phyloP scores from a whole-genome alignment of 2,113 vertebrate genomes.

The Otocyon megalotis region DNA sequence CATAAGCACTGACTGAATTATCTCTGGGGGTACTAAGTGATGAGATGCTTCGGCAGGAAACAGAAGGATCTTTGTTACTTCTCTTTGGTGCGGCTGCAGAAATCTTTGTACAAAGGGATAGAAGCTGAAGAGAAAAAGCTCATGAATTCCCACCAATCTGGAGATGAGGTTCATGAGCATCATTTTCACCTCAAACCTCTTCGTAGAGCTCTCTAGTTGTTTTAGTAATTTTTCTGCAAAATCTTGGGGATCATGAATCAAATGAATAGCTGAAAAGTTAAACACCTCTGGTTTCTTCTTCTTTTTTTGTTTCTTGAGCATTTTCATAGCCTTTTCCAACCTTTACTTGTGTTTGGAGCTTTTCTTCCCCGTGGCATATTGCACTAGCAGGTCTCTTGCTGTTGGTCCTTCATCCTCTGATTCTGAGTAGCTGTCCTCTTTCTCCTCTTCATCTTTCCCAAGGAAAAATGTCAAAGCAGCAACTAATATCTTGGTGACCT shows the following conservation, averaged over 20 bases:
- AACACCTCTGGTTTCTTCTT: constrained; percentile 95
- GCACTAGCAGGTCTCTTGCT: constrained; percentile 92
- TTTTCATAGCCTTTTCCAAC: constrained; percentile 97
- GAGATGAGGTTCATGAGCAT: constrained; percentile 99
- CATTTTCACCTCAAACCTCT: constrained; percentile 98
- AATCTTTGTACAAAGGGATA: constrained; percentile 98
- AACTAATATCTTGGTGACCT: constrained; percentile 96
- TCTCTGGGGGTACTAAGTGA: constrained; percentile 96
- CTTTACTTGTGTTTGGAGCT: constrained; percentile 95
- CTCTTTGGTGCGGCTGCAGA: constrained; percentile 98
- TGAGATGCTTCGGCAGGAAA: constrained; percentile 96
- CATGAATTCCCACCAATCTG: constrained; percentile 96
- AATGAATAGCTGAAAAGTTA: constrained; percentile 98
- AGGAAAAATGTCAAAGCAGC: constrained; percentile 95
- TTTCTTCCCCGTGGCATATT: constrained; percentile 81
- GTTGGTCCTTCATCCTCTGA: constrained; percentile 94
- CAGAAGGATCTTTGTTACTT: constrained; percentile 97
- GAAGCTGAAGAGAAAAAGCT: constrained; percentile 99
- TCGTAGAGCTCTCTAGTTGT: constrained; percentile 95
- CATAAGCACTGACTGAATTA: constrained; percentile 94
- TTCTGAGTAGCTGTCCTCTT: constrained; percentile 93
- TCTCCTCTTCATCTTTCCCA: constrained; percentile 95
- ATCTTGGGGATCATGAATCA: constrained; percentile 98
- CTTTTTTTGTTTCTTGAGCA: constrained; percentile 96
- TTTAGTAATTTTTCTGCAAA: constrained; percentile 98